phyloP scores from a whole-genome alignment of 1,140 invertebrate genomes.

The Trichonephila inaurata region DNA sequence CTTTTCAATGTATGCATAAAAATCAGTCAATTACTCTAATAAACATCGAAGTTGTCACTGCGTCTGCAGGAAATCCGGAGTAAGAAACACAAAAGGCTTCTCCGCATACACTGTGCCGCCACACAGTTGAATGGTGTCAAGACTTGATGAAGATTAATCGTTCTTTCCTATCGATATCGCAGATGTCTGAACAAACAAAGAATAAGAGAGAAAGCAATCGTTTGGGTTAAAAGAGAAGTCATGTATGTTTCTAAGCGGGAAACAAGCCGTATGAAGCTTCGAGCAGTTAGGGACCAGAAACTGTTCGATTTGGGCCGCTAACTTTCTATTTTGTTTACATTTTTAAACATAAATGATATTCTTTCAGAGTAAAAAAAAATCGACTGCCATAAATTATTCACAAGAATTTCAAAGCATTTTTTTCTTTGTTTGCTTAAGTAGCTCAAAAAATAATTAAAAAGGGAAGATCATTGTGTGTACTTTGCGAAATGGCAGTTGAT shows the following conservation, averaged over 20 bases:
- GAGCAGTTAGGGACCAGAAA: too few species aligned
- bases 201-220: constrained; percentile 57
- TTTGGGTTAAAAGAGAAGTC: constrained; percentile 75
- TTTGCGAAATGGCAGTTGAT: too few species aligned
- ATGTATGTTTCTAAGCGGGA: constrained; percentile 53
- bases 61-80: neutral
- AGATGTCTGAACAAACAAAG: constrained; percentile 65
- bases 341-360: too few species aligned
- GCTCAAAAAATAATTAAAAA: too few species aligned
- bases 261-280: constrained; percentile 46
- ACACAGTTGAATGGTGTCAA: constrained; percentile 43
- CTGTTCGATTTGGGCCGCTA: too few species aligned
- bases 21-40: neutral
- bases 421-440: too few species aligned
- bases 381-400: too few species aligned
- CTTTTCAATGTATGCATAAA: neutral
- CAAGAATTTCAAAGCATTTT: too few species aligned
- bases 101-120: neutral
- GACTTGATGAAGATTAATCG: constrained; percentile 75
- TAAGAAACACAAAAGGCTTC: constrained; percentile 14
- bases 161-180: constrained; percentile 69
- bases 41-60: neutral
- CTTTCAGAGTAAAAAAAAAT: too few species aligned
- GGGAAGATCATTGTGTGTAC: too few species aligned
- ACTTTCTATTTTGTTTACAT: too few species aligned